These are phyloP conservation scores for Uropsilus gracilis DNA, from an alignment of 2,113 vertebrate genomes.

Conservation along the genomic window DNA sequence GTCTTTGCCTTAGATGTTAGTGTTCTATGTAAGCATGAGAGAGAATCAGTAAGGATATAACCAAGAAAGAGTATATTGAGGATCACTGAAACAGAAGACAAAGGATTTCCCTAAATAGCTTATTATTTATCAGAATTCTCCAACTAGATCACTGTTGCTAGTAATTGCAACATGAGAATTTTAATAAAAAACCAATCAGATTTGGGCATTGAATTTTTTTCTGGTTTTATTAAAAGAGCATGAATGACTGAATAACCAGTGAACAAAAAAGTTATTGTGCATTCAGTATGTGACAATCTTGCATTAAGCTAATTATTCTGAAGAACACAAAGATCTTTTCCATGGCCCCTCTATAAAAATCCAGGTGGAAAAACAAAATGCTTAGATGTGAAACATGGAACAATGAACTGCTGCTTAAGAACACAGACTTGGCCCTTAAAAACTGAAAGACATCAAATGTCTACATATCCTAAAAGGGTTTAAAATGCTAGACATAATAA, in stretches of 20 bases:
- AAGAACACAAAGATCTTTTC: background rate
- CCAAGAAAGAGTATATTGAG: background rate
- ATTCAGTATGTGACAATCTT: background rate
- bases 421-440: background rate
- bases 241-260: accelerated
- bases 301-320: background rate
- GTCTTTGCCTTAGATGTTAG: background rate
- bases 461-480: background rate
- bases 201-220: background rate
- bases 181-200: background rate
- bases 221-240: background rate
- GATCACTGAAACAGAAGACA: background rate
- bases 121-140: background rate
- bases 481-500: background rate
- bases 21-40: background rate
- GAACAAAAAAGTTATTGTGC: background rate
- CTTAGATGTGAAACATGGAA: accelerated
- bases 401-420: background rate
- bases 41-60: background rate
- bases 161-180: background rate
- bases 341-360: background rate
- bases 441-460: background rate
- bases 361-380: background rate
- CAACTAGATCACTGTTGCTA: background rate
- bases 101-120: background rate